These are phyloP conservation scores for Globodera rostochiensis DNA, from an alignment of 1,140 invertebrate species.

Conservation along the genomic window DNA sequence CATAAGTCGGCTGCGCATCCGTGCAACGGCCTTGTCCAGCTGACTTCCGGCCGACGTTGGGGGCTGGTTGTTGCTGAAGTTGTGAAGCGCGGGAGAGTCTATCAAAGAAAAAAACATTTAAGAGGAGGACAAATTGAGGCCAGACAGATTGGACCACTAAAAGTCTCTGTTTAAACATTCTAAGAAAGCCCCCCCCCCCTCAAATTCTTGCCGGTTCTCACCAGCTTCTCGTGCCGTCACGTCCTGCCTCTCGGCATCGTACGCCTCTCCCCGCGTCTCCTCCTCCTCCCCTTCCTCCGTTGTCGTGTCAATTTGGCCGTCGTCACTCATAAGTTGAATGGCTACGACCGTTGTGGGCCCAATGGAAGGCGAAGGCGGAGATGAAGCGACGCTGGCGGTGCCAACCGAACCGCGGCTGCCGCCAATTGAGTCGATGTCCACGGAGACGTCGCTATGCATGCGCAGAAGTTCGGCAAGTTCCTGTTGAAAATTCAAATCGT, in stretches of 20 bases:
- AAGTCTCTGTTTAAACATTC: no score
- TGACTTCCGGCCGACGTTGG: conserved; percentile 23
- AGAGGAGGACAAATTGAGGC: not conserved
- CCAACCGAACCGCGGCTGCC: conserved; percentile 6
- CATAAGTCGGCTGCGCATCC: conserved; percentile 32
- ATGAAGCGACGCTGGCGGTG: conserved; percentile 4
- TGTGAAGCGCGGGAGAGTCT: not conserved
- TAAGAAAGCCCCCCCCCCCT: conserved; percentile 13
- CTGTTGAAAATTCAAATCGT: not conserved
- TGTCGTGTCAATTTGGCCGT: conserved; percentile 9
- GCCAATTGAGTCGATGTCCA: conserved; percentile 4
- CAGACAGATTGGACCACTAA: not conserved
- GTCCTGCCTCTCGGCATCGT: not conserved
- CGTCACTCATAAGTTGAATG: not conserved
- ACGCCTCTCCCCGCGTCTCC: not conserved
- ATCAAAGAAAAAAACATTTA: not conserved
- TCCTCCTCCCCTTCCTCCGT: conserved; percentile 6
- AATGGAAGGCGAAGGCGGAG: conserved; percentile 2
- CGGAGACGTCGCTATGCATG: conserved; percentile 2
- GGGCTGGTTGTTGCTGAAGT: not conserved
- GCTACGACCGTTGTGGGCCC: not conserved
- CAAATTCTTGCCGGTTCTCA: not conserved
- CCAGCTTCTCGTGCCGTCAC: not conserved
- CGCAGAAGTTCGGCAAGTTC: conserved; percentile 33
- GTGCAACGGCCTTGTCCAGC: conserved; percentile 36